phyloP scores from a whole-genome alignment of 2,888 invertebrate species.

The Rhaphigaster nebulosa region DNA sequence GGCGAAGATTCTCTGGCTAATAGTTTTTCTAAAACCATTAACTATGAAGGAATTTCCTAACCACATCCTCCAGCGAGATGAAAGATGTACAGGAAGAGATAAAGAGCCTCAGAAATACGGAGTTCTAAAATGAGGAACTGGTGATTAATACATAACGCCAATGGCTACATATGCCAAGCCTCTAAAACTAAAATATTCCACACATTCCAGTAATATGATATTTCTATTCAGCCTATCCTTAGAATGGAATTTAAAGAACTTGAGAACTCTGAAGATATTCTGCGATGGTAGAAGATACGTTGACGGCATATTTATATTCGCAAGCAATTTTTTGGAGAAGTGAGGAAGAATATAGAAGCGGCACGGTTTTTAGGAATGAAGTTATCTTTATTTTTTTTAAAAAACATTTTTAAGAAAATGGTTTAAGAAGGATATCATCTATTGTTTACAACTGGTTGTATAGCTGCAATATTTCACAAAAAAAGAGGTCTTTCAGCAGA shows the following conservation, averaged over 20 bases:
- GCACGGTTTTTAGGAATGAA: neutral
- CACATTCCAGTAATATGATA: slow-evolving; percentile 3
- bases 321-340: neutral
- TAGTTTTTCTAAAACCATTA: neutral
- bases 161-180: neutral
- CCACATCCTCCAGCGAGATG: slow-evolving; percentile 8
- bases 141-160: slow-evolving; percentile 15
- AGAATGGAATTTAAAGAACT: neutral
- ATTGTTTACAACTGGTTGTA: too few species aligned
- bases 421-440: too few species aligned
- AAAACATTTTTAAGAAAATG: too few species aligned
- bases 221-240: neutral
- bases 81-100: slow-evolving; percentile 13
- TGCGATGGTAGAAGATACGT: neutral
- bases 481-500: too few species aligned
- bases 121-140: neutral
- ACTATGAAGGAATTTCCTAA: neutral
- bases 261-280: neutral
- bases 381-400: too few species aligned
- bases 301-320: neutral
- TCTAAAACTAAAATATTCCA: slow-evolving; percentile 7
- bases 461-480: too few species aligned
- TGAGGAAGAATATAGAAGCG: neutral
- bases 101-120: neutral
- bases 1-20: neutral